Percentiles rank a stretch among this genome's conserved stretches.
Conservation (phyloP, 1,140 invertebrate genomes). For the Bombus breviceps region DNA sequence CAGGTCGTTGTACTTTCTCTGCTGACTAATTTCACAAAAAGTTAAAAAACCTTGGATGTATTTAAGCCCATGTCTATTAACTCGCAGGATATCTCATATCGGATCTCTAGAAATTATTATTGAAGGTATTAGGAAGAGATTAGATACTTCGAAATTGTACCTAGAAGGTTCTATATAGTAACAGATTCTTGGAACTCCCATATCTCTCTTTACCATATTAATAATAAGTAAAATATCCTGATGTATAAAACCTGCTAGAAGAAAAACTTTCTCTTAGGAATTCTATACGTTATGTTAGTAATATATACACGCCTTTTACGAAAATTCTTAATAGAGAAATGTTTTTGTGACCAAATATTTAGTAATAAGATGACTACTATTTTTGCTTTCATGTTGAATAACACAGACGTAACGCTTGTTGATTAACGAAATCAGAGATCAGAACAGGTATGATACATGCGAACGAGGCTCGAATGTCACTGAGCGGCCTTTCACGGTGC, state of each 20-base stretch:
- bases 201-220: too few relatives aligned
- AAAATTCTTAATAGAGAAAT: not conserved
- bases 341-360: not conserved
- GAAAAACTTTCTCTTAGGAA: not conserved
- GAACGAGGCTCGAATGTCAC: slow-evolving; percentile 34
- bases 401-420: slow-evolving; percentile 6
- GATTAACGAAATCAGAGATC: slow-evolving; percentile 38
- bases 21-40: slow-evolving; percentile 7
- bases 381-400: not conserved
- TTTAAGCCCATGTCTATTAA: not conserved
- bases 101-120: slow-evolving; percentile 1
- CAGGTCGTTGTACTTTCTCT: not conserved
- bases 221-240: not conserved
- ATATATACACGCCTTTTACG: not conserved
- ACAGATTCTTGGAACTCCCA: not conserved
- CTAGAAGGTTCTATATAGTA: not conserved
- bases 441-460: slow-evolving; percentile 5
- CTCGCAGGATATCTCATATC: not conserved
- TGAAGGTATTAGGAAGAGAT: not conserved
- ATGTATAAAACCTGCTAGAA: not conserved
- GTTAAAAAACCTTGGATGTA: not conserved
- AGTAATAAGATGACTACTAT: not conserved
- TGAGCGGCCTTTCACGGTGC: slow-evolving; percentile 40
- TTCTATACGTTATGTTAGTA: not conserved
- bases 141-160: not conserved